Evolutionary conservation across 2,113 vertebrate species (phyloP).

Genomic region (Amphilophus citrinellus): DNA sequence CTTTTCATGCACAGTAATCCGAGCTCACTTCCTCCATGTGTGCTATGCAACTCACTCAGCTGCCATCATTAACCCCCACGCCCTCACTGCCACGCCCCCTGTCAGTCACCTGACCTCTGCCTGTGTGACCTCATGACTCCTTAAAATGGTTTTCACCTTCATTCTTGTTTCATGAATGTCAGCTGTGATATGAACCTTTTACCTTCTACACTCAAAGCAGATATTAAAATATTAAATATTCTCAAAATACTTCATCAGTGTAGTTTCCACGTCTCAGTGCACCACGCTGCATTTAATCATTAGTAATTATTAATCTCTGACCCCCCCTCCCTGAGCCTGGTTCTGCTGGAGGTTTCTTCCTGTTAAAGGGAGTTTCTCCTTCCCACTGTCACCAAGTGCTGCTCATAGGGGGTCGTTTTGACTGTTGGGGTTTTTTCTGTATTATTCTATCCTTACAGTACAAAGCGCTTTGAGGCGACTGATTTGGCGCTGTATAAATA

Average conservation of each 20-base stretch:
- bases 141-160: neutral
- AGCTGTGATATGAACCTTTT: conserved; percentile 5
- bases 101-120: conserved; percentile 44
- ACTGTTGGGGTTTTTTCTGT: no score
- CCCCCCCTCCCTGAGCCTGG: no score
- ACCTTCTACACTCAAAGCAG: neutral
- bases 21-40: conserved; percentile 34
- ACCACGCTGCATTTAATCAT: no score
- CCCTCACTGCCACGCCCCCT: neutral
- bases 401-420: no score
- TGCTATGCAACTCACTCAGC: conserved; percentile 48
- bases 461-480: no score
- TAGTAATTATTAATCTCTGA: no score
- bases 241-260: neutral
- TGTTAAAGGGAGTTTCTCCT: no score
- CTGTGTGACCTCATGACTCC: conserved; percentile 46
- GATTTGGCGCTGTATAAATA: no score
- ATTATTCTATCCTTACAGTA: no score
- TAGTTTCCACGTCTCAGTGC: no score
- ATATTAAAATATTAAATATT: neutral
- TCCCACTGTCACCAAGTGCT: no score
- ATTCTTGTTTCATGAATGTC: conserved; percentile 37
- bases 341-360: no score
- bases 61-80: conserved; percentile 21
- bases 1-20: conserved; percentile 27